Evolutionary conservation across 2,113 vertebrate species (phyloP).

Genomic region (Fukomys damarensis): DNA sequence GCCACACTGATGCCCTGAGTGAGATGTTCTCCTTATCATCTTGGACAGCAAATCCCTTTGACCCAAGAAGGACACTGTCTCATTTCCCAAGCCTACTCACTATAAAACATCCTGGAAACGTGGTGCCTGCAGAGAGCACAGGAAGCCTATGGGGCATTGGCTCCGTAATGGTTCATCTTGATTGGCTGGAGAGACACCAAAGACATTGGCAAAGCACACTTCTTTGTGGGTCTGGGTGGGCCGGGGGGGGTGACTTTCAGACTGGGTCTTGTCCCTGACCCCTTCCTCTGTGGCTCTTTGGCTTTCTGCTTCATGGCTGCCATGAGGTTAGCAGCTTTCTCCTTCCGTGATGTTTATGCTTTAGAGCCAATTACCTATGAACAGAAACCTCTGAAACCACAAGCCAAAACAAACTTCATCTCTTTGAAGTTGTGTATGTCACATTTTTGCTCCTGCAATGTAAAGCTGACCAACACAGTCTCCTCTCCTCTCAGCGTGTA

Average conservation of each 20-base stretch:
- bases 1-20: background rate
- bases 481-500: background rate
- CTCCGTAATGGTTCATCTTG: no score
- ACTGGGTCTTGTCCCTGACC: background rate
- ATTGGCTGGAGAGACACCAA: no score
- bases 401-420: background rate
- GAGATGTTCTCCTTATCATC: background rate
- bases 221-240: background rate
- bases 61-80: background rate
- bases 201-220: background rate
- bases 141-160: background rate
- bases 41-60: background rate
- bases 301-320: background rate
- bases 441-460: background rate
- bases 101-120: background rate
- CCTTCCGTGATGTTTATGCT: background rate
- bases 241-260: background rate
- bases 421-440: background rate
- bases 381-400: background rate
- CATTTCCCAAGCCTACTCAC: background rate
- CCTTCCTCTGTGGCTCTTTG: background rate
- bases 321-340: background rate
- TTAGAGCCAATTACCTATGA: background rate
- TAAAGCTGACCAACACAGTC: background rate
- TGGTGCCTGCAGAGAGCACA: fast-evolving